These are phyloP conservation scores for Macroglossus sobrinus DNA, from an alignment of 2,113 vertebrate genomes.

Conservation along the genomic window DNA sequence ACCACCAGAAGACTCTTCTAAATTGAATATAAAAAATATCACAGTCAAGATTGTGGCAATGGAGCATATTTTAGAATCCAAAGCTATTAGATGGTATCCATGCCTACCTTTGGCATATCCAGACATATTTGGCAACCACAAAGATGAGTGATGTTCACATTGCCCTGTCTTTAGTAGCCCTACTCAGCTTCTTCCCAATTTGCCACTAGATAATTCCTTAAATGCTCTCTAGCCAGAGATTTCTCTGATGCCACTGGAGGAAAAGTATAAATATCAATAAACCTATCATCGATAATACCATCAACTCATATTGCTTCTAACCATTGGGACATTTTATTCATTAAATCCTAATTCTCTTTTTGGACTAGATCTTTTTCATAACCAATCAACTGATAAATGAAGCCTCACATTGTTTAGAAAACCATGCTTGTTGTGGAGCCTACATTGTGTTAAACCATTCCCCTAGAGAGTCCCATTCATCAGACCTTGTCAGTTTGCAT, in stretches of 20 bases:
- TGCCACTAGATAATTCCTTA: not conserved
- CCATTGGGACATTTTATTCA: not conserved
- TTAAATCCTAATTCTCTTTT: not conserved
- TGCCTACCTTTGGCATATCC: not conserved
- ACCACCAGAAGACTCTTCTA: not conserved
- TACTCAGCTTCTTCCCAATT: too few species aligned
- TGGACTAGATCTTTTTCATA: conserved; percentile 46
- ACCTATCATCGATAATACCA: not conserved
- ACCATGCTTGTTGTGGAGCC: conserved; percentile 41
- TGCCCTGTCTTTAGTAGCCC: too few species aligned
- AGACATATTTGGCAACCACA: not conserved
- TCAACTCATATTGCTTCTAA: not conserved
- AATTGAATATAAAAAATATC: not conserved
- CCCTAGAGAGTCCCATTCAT: conserved; percentile 36
- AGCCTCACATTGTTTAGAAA: conserved; percentile 64
- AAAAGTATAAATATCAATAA: not conserved
- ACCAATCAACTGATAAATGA: conserved; percentile 57
- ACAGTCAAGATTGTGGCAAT: not conserved
- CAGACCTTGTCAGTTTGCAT: conserved; percentile 52
- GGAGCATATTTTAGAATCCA: not conserved
- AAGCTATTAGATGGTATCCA: not conserved
- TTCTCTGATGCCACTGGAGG: not conserved
- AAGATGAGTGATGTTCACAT: too few species aligned
- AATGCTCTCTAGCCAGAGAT: not conserved
- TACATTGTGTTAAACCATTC: conserved; percentile 36